Base-by-base conservation (phyloP, 2,888 invertebrate species). In the Busseola fusca region DNA sequence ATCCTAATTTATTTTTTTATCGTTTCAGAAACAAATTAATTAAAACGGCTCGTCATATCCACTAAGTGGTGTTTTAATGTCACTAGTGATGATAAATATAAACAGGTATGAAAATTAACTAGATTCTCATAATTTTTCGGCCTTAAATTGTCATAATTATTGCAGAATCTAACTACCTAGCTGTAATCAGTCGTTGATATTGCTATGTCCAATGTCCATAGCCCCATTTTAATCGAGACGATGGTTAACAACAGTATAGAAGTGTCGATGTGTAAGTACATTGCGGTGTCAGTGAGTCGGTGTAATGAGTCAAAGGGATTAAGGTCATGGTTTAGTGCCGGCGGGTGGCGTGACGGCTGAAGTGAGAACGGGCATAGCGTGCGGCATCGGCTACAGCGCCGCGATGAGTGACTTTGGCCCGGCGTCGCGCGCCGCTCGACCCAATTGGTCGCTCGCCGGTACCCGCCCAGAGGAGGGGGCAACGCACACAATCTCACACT, bases 371-470 rank as follows among this genome's bases (percentile, higher is more conserved):
- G 76, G 82, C 91, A 91, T 90, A 75, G 82, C 92, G 92, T 91
- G 88, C 87, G 76, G 70, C 84, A 67, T 16, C 84, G 82, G 68
- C 86, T 83, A 86, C 83, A 83, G 89, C 90, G 86, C 84, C 88
- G 90, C 91, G 88, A 87, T 90, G 93, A 94, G 92, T 95, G 93
- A 93, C 93, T 88, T 87, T 80, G 85, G 82, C 87, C 85, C 89
- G 85, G 90, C 93, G 95, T 92, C 96, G 95, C 96, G 96, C 96
- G 96, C 94, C 95, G 96, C 89, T 89, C 91, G 90, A 90, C 94
- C 93, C 96, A 93, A 96, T 96, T 96, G 96, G 96, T 92, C 90
- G 91, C 82, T 86, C 85, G 86, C 87, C 85, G 82, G 84, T 91
- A 82, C 92, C 94, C 95, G 95, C 95, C 95, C 94, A 92, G 90